Conservation (phyloP, 2,797 vertebrate species). For the Geotrypetes seraphini region DNA sequence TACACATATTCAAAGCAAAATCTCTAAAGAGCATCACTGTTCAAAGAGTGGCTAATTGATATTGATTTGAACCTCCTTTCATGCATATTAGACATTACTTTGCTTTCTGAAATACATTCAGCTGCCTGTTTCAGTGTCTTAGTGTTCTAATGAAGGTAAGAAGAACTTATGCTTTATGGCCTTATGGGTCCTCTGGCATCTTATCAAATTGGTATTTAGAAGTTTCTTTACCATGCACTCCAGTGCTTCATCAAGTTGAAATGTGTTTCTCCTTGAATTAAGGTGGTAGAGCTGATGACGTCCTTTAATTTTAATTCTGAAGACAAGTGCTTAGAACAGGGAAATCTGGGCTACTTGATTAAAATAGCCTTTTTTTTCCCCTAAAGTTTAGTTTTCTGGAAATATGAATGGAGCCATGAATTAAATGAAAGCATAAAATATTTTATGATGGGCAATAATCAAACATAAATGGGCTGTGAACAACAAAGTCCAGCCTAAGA, state of each 20-base stretch:
- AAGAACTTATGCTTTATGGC: background rate
- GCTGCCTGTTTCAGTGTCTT: accelerated
- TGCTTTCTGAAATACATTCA: slow-evolving; percentile 5
- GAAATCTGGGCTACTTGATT: too few species aligned
- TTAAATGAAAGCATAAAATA: too few species aligned
- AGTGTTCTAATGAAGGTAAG: accelerated
- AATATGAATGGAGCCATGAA: too few species aligned
- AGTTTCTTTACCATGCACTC: too few species aligned
- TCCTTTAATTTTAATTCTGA: slow-evolving; percentile 4
- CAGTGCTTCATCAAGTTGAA: slow-evolving; percentile 7
- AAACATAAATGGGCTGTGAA: too few species aligned
- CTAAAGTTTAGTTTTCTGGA: too few species aligned
- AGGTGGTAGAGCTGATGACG: slow-evolving; percentile 18
- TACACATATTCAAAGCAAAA: slow-evolving; percentile 26
- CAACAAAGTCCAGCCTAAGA: too few species aligned
- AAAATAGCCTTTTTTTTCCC: too few species aligned
- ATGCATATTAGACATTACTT: slow-evolving; percentile 5
- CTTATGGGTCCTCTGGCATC: background rate
- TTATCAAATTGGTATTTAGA: background rate
- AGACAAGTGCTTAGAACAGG: slow-evolving; percentile 15
- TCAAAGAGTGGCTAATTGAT: slow-evolving; percentile 35
- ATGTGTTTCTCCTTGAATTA: slow-evolving; percentile 11
- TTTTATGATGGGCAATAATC: too few species aligned
- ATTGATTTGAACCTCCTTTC: slow-evolving; percentile 31
- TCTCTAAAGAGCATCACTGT: slow-evolving; percentile 28